Percentiles rank a stretch among this genome's conserved stretches.
Evolutionary conservation across 2,888 invertebrate genomes (phyloP).

Genomic region (Rapana venosa): DNA sequence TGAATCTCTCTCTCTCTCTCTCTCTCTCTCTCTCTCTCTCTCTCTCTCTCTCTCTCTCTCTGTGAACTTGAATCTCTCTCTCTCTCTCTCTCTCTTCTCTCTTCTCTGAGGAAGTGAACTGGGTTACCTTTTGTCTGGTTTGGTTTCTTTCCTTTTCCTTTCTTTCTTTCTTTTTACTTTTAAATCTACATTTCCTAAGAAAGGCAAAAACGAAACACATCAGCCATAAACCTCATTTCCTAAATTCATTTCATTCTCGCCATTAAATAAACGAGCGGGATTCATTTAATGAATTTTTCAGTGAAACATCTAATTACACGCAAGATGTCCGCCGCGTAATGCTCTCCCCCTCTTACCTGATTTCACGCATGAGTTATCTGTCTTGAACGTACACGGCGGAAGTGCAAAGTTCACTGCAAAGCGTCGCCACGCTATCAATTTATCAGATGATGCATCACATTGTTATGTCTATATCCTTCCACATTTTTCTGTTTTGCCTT

Average conservation of each 20-base stretch:
- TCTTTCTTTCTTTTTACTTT: no score
- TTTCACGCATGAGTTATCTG: conserved; percentile 10
- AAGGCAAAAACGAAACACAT: no score
- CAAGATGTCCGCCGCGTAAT: no score
- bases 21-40: not conserved
- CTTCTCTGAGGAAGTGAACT: not conserved
- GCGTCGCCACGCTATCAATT: not conserved
- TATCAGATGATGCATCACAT: not conserved
- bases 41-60: not conserved
- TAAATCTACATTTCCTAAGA: no score
- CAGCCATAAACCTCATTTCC: no score
- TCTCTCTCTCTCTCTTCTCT: not conserved
- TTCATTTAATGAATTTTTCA: no score
- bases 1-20: not conserved
- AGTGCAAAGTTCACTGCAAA: not conserved
- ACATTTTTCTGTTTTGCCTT: no score
- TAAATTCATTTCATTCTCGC: no score
- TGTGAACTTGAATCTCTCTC: not conserved
- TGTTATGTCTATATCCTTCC: not conserved
- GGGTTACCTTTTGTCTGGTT: not conserved
- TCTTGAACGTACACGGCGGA: not conserved
- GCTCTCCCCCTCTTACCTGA: not conserved
- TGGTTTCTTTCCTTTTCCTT: no score
- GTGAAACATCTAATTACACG: no score
- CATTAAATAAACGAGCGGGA: no score